Percentiles rank a stretch among this genome's conserved stretches.
phyloP scores from a whole-genome alignment of 2,113 vertebrate species.

The Protobothrops flavoviridis region DNA sequence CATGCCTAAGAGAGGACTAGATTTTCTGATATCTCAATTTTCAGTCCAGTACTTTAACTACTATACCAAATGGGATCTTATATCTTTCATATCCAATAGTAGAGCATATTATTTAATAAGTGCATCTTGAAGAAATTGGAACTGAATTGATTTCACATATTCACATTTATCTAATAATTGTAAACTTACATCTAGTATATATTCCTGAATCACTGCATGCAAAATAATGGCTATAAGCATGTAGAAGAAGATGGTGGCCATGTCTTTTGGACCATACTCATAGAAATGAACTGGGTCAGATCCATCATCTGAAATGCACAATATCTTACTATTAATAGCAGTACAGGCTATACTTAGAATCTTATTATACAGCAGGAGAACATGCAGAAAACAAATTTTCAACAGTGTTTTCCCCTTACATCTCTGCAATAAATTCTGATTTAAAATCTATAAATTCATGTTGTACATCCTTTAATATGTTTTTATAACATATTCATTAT shows the following conservation, averaged over 20 bases:
- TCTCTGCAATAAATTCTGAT: not conserved
- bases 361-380: not conserved
- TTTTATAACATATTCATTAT: not conserved
- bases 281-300: constrained; percentile 74
- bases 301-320: constrained; percentile 65
- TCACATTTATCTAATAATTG: not conserved
- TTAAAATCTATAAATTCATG: not conserved
- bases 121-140: not conserved
- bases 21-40: not conserved
- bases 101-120: not conserved
- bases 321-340: constrained; percentile 3
- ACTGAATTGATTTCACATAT: not conserved
- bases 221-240: constrained; percentile 81
- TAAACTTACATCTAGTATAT: constrained; percentile 78
- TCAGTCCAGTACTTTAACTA: not conserved
- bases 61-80: not conserved
- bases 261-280: constrained; percentile 79
- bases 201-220: constrained; percentile 83
- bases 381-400: not conserved
- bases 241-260: constrained; percentile 83
- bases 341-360: not conserved
- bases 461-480: not conserved
- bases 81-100: not conserved
- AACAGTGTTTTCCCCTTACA: not conserved
- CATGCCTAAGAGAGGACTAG: not conserved